Conservation (phyloP, 2,113 vertebrate species). For the Brachirus orientalis region DNA sequence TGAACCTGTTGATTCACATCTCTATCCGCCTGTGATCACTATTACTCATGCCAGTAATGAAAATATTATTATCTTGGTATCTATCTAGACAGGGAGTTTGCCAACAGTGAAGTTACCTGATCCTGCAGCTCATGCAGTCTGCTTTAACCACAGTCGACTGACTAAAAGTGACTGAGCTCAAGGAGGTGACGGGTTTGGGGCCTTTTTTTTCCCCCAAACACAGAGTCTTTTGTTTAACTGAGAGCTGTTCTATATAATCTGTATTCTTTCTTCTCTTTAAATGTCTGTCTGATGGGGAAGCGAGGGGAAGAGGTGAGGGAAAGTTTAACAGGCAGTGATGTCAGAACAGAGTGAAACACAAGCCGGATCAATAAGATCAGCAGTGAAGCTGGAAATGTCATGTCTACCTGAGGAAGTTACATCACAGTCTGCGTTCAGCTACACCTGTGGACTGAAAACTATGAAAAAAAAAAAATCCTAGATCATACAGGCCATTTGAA, state of each 20-base stretch:
- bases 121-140: constrained; percentile 39
- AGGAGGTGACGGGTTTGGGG: constrained; percentile 34
- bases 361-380: constrained; percentile 59
- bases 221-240: constrained; percentile 69
- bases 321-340: constrained; percentile 68
- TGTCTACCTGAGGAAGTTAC: constrained; percentile 37
- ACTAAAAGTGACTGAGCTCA: constrained; percentile 39
- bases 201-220: constrained; percentile 25
- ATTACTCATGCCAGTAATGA: constrained; percentile 54
- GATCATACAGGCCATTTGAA: too few relatives aligned
- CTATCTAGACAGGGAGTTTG: constrained; percentile 66
- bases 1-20: constrained; percentile 58
- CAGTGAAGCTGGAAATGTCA: constrained; percentile 30
- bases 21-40: constrained; percentile 17
- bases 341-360: constrained; percentile 51
- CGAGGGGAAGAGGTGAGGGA: constrained; percentile 57
- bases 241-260: constrained; percentile 38
- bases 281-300: constrained; percentile 17
- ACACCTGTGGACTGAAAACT: constrained; percentile 11
- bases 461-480: too few relatives aligned
- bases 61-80: constrained; percentile 63
- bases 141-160: constrained; percentile 58
- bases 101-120: constrained; percentile 69
- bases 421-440: constrained; percentile 20
- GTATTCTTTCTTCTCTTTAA: constrained; percentile 12